These are phyloP conservation scores for Eulithis testata DNA, from an alignment of 2,888 invertebrate genomes.

Conservation along the genomic window DNA sequence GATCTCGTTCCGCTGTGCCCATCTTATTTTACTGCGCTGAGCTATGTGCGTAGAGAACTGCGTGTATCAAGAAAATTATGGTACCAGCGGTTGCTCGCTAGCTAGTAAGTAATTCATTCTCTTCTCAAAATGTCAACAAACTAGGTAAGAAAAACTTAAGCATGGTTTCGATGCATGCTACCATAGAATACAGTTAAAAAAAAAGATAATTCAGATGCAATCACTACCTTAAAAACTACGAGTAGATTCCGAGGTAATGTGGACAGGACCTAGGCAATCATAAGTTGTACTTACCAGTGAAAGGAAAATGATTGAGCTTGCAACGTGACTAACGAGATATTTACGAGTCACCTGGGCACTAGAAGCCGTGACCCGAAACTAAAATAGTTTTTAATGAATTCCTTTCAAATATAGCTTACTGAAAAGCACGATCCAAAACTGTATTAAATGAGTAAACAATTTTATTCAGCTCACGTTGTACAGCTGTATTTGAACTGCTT, in stretches of 20 bases:
- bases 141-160: too few relatives aligned
- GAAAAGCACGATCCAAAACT: slow-evolving; percentile 14
- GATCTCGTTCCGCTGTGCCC: slow-evolving; percentile 30
- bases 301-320: background rate
- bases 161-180: too few relatives aligned
- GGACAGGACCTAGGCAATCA: too few relatives aligned
- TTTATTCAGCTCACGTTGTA: slow-evolving; percentile 19
- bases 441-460: slow-evolving; percentile 15
- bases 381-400: slow-evolving; percentile 39
- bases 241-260: too few relatives aligned
- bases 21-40: slow-evolving; percentile 29
- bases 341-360: slow-evolving; percentile 1
- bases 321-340: background rate
- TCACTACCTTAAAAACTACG: background rate
- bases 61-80: background rate
- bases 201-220: too few relatives aligned
- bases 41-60: slow-evolving; percentile 9
- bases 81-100: too few relatives aligned
- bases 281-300: background rate
- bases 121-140: too few relatives aligned
- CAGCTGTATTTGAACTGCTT: background rate
- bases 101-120: too few relatives aligned
- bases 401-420: slow-evolving; percentile 27
- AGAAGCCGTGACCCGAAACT: slow-evolving; percentile 34
- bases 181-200: too few relatives aligned